Conservation (phyloP, 2,888 invertebrate species). For the Lobophora halterata region DNA sequence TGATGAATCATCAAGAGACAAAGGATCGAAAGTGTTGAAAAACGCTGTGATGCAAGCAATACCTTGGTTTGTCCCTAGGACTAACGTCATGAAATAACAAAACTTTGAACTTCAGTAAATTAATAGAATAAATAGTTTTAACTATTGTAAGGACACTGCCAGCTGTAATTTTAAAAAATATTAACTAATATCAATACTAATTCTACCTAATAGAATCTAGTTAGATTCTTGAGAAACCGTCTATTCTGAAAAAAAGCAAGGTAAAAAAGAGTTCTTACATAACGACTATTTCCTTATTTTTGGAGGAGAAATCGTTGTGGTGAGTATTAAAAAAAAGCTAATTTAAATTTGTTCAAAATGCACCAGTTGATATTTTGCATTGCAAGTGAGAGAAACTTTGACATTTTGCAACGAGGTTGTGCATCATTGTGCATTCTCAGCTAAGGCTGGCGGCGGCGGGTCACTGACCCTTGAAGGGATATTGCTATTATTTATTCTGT, state of each 20-base stretch:
- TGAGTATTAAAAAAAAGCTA: too few relatives aligned
- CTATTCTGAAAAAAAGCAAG: too few relatives aligned
- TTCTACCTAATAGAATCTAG: too few relatives aligned
- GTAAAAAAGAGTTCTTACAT: too few relatives aligned
- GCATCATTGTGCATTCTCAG: constrained; percentile 67
- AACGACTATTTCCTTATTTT: too few relatives aligned
- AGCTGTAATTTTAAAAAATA: too few relatives aligned
- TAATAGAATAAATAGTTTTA: too few relatives aligned
- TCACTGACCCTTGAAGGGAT: constrained; percentile 33
- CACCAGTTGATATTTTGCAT: constrained; percentile 14
- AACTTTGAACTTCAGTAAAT: background rate
- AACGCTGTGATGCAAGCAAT: constrained; percentile 11
- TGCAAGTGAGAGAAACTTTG: constrained; percentile 43
- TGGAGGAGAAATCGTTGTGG: too few relatives aligned
- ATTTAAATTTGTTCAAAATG: too few relatives aligned
- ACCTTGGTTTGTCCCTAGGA: background rate
- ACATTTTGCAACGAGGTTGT: constrained; percentile 45
- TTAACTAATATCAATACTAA: too few relatives aligned
- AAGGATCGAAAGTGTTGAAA: constrained; percentile 14
- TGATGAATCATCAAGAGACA: constrained; percentile 8
- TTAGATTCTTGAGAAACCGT: too few relatives aligned
- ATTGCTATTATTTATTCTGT: background rate
- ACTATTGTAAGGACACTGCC: too few relatives aligned
- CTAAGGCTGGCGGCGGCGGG: constrained; percentile 36
- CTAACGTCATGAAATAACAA: background rate